Conservation (phyloP, 2,888 invertebrate species). For the Chrysolina haemoptera region DNA sequence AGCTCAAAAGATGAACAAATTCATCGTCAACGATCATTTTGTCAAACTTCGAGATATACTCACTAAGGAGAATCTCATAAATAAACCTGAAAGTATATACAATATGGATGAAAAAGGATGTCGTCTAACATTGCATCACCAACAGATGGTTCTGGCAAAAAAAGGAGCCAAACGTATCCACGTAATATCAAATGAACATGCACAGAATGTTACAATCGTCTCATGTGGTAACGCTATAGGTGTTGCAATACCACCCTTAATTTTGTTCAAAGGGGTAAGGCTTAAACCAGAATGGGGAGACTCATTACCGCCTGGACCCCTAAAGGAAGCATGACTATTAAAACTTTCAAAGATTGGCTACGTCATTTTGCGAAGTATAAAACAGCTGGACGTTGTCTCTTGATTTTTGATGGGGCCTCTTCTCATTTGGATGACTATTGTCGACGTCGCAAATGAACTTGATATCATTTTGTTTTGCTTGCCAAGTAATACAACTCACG, state of each 20-base stretch:
- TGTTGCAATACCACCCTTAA: conserved; percentile 57
- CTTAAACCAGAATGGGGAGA: conserved; percentile 51
- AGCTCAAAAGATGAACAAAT: conserved; percentile 52
- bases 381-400: no score
- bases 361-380: neutral
- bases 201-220: conserved; percentile 30
- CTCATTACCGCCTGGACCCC: conserved; percentile 52
- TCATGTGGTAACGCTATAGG: conserved; percentile 60
- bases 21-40: conserved; percentile 53
- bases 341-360: neutral
- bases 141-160: conserved; percentile 55
- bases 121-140: conserved; percentile 57
- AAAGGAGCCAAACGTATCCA: conserved; percentile 61
- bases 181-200: conserved; percentile 60
- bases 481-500: conserved; percentile 64
- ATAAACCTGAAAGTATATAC: conserved; percentile 45
- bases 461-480: conserved; percentile 50
- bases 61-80: no score
- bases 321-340: neutral
- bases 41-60: conserved; percentile 31
- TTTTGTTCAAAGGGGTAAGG: conserved; percentile 58
- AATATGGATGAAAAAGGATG: conserved; percentile 61
- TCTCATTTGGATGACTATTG: no score
- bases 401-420: no score
- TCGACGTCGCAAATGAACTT: no score